Evolutionary conservation across 2,797 vertebrate genomes (phyloP).

Genomic region (Allobates femoralis): DNA sequence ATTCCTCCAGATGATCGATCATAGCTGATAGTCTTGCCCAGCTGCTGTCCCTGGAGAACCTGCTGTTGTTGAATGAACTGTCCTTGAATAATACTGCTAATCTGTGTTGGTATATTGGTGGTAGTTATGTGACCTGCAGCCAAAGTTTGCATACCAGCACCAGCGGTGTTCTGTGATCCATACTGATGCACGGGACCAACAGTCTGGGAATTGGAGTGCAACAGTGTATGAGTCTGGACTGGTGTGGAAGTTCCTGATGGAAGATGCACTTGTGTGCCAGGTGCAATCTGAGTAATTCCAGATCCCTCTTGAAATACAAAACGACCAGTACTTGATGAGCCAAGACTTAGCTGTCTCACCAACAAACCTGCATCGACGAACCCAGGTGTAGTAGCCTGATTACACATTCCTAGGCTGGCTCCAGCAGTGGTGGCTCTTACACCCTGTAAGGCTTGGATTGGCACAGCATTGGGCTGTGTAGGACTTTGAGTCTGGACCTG

Average conservation of each 20-base stretch:
- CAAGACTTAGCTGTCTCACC: conserved; percentile 89
- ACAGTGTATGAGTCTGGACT: conserved; percentile 87
- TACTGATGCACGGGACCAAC: conserved; percentile 96
- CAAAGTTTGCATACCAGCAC: conserved; percentile 81
- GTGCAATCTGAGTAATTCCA: conserved; percentile 85
- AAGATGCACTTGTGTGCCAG: conserved; percentile 78
- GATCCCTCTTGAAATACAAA: conserved; percentile 93
- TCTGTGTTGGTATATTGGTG: conserved; percentile 92
- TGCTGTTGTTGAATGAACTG: conserved; percentile 83
- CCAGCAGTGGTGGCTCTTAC: conserved; percentile 84
- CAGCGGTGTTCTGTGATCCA: conserved; percentile 89
- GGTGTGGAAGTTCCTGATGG: conserved; percentile 77
- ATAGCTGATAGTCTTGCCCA: conserved; percentile 82
- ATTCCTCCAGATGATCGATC: conserved; percentile 84
- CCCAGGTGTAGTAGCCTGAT: conserved; percentile 87
- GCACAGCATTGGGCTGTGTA: conserved; percentile 88
- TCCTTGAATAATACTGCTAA: conserved; percentile 97
- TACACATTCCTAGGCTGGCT: conserved; percentile 84
- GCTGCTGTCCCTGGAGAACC: conserved; percentile 76
- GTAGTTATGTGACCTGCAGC: conserved; percentile 90
- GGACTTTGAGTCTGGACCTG: conserved; percentile 93
- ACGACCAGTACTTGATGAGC: conserved; percentile 85
- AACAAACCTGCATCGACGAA: conserved; percentile 92
- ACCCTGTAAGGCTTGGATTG: conserved; percentile 78
- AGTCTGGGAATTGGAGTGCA: conserved; percentile 92